These are phyloP conservation scores for Cryptoprocta ferox DNA, from an alignment of 2,797 vertebrate genomes.

Conservation along the genomic window DNA sequence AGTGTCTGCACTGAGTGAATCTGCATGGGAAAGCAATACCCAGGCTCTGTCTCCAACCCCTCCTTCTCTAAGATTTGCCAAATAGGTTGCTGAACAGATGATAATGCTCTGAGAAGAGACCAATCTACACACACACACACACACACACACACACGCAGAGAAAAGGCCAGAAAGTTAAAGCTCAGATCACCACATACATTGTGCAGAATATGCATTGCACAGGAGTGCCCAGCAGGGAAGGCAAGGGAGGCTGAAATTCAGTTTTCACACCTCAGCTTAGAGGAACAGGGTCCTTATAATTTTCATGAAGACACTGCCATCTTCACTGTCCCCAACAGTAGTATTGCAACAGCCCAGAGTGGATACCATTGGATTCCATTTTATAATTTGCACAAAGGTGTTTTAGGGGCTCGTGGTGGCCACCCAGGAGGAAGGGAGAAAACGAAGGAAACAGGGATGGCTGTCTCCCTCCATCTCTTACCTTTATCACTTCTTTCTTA, in stretches of 20 bases:
- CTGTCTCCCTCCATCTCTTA: background rate
- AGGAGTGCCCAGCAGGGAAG: background rate
- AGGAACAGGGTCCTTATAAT: background rate
- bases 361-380: background rate
- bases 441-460: background rate
- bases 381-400: background rate
- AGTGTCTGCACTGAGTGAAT: background rate
- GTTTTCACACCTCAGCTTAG: background rate
- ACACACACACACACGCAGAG: background rate
- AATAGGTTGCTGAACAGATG: background rate
- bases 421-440: background rate
- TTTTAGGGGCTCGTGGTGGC: background rate
- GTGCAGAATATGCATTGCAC: background rate
- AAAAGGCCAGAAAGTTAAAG: background rate
- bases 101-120: background rate
- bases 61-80: background rate
- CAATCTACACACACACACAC: background rate
- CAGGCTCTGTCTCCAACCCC: background rate
- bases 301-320: background rate
- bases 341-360: too few species aligned
- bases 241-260: background rate
- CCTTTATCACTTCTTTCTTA: background rate
- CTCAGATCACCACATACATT: background rate
- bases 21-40: background rate
- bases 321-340: background rate